Conservation (phyloP, 2,797 vertebrate species). For the Rhadinocentrus ornatus region DNA sequence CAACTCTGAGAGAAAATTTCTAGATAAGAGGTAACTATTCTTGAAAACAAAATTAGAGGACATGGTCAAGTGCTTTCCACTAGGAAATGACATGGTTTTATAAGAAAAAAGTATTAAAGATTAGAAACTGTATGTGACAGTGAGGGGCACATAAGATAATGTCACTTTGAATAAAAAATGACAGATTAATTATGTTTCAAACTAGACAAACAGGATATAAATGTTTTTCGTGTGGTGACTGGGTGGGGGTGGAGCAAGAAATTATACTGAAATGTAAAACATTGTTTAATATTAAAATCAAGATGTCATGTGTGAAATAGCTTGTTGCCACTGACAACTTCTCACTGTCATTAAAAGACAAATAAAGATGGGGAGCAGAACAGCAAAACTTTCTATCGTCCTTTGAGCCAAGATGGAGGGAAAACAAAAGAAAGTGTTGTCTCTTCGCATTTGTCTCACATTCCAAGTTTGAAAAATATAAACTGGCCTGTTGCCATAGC, state of each 20-base stretch:
- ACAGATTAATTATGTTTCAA: conserved; percentile 36
- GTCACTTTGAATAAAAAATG: conserved; percentile 29
- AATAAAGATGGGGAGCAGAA: conserved; percentile 6
- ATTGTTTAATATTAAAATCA: conserved; percentile 6
- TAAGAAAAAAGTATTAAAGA: conserved; percentile 52
- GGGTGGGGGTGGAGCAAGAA: conserved; percentile 31
- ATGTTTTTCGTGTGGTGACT: neutral
- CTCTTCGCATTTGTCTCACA: conserved; percentile 16
- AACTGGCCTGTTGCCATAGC: conserved; percentile 30
- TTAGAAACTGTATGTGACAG: conserved; percentile 33
- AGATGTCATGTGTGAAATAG: conserved; percentile 29
- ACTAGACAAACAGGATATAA: conserved; percentile 26
- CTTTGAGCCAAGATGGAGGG: neutral
- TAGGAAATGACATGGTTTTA: conserved; percentile 64
- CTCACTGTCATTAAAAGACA: conserved; percentile 1
- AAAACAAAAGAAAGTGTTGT: conserved; percentile 18
- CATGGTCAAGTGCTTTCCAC: conserved; percentile 45
- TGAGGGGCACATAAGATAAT: conserved; percentile 50
- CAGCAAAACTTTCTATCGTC: conserved; percentile 8
- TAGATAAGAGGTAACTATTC: conserved; percentile 73
- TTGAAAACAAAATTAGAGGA: conserved; percentile 61
- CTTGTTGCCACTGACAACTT: conserved; percentile 9
- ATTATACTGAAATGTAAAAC: conserved; percentile 25
- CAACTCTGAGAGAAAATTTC: conserved; percentile 64
- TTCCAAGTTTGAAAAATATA: conserved; percentile 10